phyloP scores from a whole-genome alignment of 2,113 vertebrate genomes.

The Anguilla rostrata region DNA sequence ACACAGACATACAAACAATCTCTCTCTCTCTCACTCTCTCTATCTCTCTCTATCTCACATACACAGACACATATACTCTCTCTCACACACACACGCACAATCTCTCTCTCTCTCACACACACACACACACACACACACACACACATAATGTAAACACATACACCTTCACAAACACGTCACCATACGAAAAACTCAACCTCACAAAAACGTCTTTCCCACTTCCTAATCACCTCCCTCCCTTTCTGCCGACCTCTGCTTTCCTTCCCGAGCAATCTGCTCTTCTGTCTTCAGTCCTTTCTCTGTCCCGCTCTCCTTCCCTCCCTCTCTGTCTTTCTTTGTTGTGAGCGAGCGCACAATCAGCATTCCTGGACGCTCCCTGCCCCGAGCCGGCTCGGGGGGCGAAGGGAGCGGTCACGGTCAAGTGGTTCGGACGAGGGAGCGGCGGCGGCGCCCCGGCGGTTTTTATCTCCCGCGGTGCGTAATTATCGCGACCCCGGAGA shows the following conservation, averaged over 20 bases:
- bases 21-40: neutral
- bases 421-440: neutral
- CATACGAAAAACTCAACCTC: neutral
- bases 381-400: neutral
- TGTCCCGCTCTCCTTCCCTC: neutral
- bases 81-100: neutral
- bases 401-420: neutral
- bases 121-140: neutral
- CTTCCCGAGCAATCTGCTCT: neutral
- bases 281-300: neutral
- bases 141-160: neutral
- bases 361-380: neutral
- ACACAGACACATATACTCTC: neutral
- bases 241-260: neutral
- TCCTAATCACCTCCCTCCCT: neutral
- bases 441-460: neutral
- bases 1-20: constrained; percentile 10
- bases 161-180: neutral
- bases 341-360: neutral
- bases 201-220: neutral
- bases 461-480: neutral
- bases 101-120: neutral
- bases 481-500: neutral
- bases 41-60: neutral
- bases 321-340: neutral